These are phyloP conservation scores for Eilema sororculum DNA, from an alignment of 2,888 invertebrate species.

Conservation along the genomic window DNA sequence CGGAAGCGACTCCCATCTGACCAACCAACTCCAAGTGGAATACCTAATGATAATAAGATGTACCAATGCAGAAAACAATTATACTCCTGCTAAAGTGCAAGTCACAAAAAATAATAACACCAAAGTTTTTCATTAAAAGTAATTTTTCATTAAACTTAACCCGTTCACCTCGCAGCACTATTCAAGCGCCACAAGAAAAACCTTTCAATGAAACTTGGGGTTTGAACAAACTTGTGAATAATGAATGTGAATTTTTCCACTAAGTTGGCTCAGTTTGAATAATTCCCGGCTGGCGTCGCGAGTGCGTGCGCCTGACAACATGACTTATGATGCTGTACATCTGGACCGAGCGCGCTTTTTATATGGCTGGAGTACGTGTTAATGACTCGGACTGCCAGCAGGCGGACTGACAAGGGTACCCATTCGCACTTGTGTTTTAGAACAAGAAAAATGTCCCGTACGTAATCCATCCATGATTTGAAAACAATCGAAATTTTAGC, in stretches of 20 bases:
- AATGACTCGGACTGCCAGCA: not conserved
- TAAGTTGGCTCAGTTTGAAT: constrained; percentile 11
- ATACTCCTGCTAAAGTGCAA: no score
- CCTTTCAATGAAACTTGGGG: constrained; percentile 11
- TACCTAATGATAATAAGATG: no score
- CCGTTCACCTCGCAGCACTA: not conserved
- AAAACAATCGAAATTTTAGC: not conserved
- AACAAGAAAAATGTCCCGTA: not conserved
- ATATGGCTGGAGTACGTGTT: constrained; percentile 9
- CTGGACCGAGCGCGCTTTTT: constrained; percentile 8
- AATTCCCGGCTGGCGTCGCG: constrained; percentile 3
- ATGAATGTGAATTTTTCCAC: constrained; percentile 22
- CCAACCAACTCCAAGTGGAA: no score
- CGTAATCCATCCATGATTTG: not conserved
- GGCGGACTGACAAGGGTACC: not conserved
- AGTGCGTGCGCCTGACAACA: constrained; percentile 18
- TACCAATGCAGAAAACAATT: no score
- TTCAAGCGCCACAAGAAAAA: constrained; percentile 11
- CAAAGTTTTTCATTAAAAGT: not conserved
- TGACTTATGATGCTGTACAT: constrained; percentile 31
- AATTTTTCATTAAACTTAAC: constrained; percentile 11
- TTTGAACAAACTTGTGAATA: constrained; percentile 18
- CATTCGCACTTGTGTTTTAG: not conserved
- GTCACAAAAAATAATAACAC: not conserved
- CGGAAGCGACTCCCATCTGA: no score